Percentiles rank a stretch among this genome's conserved stretches.
phyloP scores from a whole-genome alignment of 2,797 vertebrate genomes.

The Gymnoscopelus microlampas region DNA sequence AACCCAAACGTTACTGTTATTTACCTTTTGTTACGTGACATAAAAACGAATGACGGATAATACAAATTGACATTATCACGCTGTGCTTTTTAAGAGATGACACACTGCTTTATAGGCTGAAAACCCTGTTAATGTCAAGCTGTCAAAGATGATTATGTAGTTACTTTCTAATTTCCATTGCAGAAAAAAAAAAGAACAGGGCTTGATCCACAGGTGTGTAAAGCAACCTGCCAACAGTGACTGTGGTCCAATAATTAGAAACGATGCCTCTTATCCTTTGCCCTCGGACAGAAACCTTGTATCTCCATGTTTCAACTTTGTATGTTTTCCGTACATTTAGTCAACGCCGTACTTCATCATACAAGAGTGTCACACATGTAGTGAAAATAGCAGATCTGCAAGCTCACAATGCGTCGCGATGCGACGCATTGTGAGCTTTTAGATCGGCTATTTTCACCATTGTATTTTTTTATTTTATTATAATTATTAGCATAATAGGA shows the following conservation, averaged over 20 bases:
- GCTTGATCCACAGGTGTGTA: background rate
- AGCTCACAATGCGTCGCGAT: too few species aligned
- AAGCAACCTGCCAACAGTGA: conserved; percentile 18
- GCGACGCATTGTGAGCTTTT: too few species aligned
- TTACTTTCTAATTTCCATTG: too few species aligned
- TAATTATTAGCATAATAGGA: too few species aligned
- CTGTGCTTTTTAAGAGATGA: conserved; percentile 4
- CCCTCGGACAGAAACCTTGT: too few species aligned
- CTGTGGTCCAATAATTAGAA: conserved; percentile 1
- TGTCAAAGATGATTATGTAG: background rate
- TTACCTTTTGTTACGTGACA: background rate
- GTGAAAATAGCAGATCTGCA: too few species aligned
- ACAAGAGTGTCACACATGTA: too few species aligned
- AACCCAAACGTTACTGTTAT: background rate
- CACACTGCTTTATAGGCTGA: background rate
- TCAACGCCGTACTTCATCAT: too few species aligned
- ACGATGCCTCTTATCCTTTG: conserved; percentile 1
- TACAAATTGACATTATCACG: background rate
- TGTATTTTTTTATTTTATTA: too few species aligned
- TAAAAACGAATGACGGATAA: conserved; percentile 12
- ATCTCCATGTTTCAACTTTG: too few species aligned
- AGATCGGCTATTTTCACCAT: too few species aligned
- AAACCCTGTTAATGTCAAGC: background rate
- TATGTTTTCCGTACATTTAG: too few species aligned
- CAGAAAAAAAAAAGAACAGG: background rate